Base-by-base conservation (phyloP, 2,113 vertebrate genomes). In the Nettapus auritus region DNA sequence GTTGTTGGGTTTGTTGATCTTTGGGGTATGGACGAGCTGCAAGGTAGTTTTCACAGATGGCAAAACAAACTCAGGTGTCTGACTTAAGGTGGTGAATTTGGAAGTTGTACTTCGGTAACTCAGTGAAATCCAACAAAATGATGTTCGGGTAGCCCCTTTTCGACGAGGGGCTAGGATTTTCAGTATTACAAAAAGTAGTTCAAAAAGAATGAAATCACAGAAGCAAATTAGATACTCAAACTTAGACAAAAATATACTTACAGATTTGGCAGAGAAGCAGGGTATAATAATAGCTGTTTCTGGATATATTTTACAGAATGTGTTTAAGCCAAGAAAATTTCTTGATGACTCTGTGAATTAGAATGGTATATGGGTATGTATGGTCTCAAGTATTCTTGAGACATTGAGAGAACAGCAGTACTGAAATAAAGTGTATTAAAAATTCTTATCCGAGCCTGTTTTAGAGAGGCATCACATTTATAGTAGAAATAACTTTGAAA, bases 1-100 rank as follows among this genome's bases (percentile, higher is more conserved):
- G 28, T 80, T 63, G 23, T 2, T 78, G 7, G 11, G 16, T 82
- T 86, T 90, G 90, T 96, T 94, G 88, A 92, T 93, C 74, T 83
- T 81, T 83, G 76, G 77, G 71, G 28, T 86, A 81, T 88, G 77
- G 82, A 90, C 55, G 83, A 78, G 31, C 76, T 91, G 82, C 50
- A 67, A 57, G 80, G 82, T 36, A 76, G 31, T 77, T 94, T 84
- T 69, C 38, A 34, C 12, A 90, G 77, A 46, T 56, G 80, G 67
- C 64, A 74, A 90, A 90, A 26, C 46, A 85, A 64, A 86, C 46
- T 78, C 36, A 3, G 81, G 21, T 67, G 93, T 96, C 76, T 90
- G 46, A 70, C 44, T 55, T 59, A 42, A 81, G 28, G 29, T 57
- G 46, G 3, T 71, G 31, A 81, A 71, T 86, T 75, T 75, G 64